Evolutionary conservation across 2,797 vertebrate species (phyloP), one percentile per base, ranked within the genome.

Genomic region (Malurus splendens): DNA sequence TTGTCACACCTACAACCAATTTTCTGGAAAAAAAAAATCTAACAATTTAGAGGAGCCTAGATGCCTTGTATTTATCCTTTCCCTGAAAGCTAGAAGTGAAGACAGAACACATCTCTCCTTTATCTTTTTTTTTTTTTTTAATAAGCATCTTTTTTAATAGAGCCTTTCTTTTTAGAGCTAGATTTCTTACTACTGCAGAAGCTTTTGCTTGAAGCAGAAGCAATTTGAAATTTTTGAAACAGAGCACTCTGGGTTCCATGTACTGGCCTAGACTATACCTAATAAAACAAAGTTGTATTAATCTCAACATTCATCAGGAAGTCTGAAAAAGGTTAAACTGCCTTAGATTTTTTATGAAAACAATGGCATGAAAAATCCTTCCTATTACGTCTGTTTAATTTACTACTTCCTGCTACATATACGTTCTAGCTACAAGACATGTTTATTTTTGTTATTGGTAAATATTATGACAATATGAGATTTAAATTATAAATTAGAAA

Each of bases 1-100:
- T 87, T 89, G 74, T 95, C 91, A 81, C 87, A 78, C 74, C 84
- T 92, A 57, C 75, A 67, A 74, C 28, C 47, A 85, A 79, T 79
- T 84, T 85, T 89, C 57, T 75, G 59, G 4, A 28, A n/a, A 15
- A 8, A 23, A 74, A 86, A 86, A 64, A 59, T 17, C 30, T 16
- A 89, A 82, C 42, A 55, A 77, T 79, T 84, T 67, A 65, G 72
- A 86, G 47, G 55, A 67, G 18, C 25, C 52, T 61, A 67, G 54
- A 14, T 32, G 50, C 22, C 28, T 36, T 77, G 24, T 25, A 84
- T 82, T 89, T 51, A 82, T 48, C 77, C 51, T 82, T 90, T 66
- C 33, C 57, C 50, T 82, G 65, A 73, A 52, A 62, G 48, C 4
- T 48, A 47, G 48, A 79, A 83, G 25, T 19, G 14, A 88, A 80